Evolutionary conservation across 2,113 vertebrate genomes (phyloP).

Genomic region (Neotoma lepida): DNA sequence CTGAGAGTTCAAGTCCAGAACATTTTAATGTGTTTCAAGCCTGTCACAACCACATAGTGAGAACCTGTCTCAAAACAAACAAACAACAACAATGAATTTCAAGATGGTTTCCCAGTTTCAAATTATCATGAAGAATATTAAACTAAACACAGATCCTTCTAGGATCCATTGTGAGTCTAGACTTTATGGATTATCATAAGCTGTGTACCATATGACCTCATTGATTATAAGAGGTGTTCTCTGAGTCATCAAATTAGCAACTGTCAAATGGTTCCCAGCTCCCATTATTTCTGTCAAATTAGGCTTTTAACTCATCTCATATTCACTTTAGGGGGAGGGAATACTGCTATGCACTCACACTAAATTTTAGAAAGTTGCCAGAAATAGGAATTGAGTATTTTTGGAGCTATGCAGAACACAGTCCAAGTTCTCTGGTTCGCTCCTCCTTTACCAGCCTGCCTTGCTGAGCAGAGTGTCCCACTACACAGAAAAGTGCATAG

Average conservation of each 20-base stretch:
- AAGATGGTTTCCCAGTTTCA: not conserved
- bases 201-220: not conserved
- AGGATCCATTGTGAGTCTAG: not conserved
- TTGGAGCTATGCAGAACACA: not conserved
- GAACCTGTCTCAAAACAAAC: not conserved
- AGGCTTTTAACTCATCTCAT: not conserved
- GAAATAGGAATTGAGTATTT: not conserved
- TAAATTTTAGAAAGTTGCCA: not conserved
- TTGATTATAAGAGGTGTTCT: not conserved
- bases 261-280: not conserved
- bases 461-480: constrained; percentile 45
- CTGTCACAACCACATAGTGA: not conserved
- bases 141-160: not conserved
- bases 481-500: not conserved
- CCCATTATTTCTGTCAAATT: not conserved
- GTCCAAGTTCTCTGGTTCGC: not conserved
- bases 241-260: not conserved
- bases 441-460: constrained; percentile 38
- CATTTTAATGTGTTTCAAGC: not conserved
- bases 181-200: not conserved
- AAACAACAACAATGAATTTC: not conserved
- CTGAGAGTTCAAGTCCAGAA: too few species aligned
- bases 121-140: not conserved
- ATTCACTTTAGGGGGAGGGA: not conserved
- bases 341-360: not conserved